phyloP scores from a whole-genome alignment of 2,797 vertebrate genomes.

The Lithobates sylvaticus region DNA sequence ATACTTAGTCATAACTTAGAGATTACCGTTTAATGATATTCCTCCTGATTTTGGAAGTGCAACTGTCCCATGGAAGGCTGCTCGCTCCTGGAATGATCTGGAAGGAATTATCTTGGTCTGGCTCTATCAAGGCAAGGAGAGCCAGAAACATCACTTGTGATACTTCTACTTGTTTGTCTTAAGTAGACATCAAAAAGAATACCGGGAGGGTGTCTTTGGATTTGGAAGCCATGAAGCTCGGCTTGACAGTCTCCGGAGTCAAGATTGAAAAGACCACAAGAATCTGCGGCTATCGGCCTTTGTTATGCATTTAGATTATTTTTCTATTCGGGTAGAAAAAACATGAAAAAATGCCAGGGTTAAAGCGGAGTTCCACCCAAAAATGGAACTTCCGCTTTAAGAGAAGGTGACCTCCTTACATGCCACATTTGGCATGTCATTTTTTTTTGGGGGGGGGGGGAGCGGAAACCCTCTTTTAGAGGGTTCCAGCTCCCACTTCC shows the following conservation, averaged over 20 bases:
- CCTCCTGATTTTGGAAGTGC: slow-evolving; percentile 66
- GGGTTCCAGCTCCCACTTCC: no score
- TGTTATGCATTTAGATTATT: neutral
- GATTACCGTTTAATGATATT: slow-evolving; percentile 70
- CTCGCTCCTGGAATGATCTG: slow-evolving; percentile 34
- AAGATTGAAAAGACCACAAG: neutral
- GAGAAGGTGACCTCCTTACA: no score
- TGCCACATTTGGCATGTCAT: no score
- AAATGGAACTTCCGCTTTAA: no score
- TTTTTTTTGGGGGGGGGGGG: no score
- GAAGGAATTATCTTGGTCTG: slow-evolving; percentile 56
- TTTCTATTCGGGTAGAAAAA: no score
- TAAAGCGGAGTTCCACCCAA: no score
- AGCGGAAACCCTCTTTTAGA: no score
- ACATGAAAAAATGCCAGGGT: no score
- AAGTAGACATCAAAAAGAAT: slow-evolving; percentile 18
- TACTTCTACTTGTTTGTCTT: slow-evolving; percentile 33
- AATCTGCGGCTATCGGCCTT: slow-evolving; percentile 15
- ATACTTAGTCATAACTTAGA: slow-evolving; percentile 64
- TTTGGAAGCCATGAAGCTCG: neutral
- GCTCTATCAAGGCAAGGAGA: neutral
- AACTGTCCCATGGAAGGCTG: slow-evolving; percentile 10
- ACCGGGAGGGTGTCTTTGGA: neutral
- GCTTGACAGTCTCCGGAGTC: neutral
- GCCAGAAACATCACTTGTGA: slow-evolving; percentile 53